Evolutionary conservation across 2,888 invertebrate genomes (phyloP).

Genomic region (Hermaeophaga mercurialis): DNA sequence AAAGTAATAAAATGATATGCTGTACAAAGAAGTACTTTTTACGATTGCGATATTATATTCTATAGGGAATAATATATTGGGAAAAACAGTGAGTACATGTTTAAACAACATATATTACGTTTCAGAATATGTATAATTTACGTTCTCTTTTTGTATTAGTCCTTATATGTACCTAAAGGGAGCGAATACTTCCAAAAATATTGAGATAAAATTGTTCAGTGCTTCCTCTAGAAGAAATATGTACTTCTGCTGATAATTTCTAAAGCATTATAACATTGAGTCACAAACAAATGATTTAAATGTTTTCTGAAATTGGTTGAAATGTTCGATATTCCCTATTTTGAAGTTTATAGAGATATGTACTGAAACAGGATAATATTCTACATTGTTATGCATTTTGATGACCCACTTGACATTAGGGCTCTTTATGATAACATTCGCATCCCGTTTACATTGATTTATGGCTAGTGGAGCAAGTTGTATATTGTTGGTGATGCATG

Average conservation of each 20-base stretch:
- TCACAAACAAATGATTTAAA: slow-evolving; percentile 4
- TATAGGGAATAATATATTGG: too few species aligned
- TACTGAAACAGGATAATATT: slow-evolving; percentile 4
- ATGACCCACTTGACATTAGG: slow-evolving; percentile 15
- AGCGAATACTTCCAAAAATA: too few species aligned
- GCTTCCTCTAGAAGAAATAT: too few species aligned
- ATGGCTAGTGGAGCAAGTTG: slow-evolving; percentile 8
- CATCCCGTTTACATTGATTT: slow-evolving; percentile 18
- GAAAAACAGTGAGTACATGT: too few species aligned
- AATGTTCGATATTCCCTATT: background rate
- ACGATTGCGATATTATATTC: slow-evolving; percentile 1
- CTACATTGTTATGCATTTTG: slow-evolving; percentile 17
- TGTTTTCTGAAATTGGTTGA: background rate
- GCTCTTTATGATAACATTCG: slow-evolving; percentile 18
- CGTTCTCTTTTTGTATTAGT: too few species aligned
- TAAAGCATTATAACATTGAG: too few species aligned
- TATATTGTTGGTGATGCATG: background rate
- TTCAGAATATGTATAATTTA: too few species aligned
- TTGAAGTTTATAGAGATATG: slow-evolving; percentile 5
- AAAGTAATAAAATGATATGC: slow-evolving; percentile 7
- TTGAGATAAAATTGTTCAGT: too few species aligned
- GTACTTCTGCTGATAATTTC: too few species aligned
- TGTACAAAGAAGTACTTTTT: slow-evolving; percentile 10
- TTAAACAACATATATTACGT: too few species aligned
- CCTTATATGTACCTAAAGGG: too few species aligned